Conservation (phyloP, 30 jellyfish, hydroid and myxozoan species). For the Hydractinia symbiolongicarpus region DNA sequence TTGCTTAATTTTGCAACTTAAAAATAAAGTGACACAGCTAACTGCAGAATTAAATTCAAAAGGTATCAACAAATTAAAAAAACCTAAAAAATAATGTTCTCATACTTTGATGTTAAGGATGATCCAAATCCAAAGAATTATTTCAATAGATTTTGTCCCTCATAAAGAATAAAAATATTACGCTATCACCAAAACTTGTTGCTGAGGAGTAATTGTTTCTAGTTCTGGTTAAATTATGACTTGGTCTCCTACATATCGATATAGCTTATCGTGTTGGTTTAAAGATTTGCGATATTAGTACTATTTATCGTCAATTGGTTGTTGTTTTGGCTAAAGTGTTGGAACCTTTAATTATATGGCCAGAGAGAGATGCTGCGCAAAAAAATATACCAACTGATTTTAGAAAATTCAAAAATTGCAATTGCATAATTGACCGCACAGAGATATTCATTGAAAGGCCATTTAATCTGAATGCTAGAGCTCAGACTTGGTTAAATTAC, state of each 20-base stretch:
- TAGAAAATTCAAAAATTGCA: not conserved
- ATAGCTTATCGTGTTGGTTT: not conserved
- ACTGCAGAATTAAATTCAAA: not conserved
- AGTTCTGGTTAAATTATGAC: too few species aligned
- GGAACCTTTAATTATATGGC: not conserved
- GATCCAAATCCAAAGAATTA: not conserved
- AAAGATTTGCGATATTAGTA: not conserved
- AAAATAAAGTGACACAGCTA: not conserved
- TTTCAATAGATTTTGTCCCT: not conserved
- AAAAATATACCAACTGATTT: not conserved
- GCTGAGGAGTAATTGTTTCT: too few species aligned
- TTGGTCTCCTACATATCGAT: not conserved
- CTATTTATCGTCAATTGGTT: not conserved
- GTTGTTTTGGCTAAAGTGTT: conserved; percentile 3
- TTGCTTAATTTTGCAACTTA: not conserved
- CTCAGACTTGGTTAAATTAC: conserved; percentile 6
- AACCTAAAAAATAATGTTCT: not conserved
- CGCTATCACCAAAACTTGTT: too few species aligned
- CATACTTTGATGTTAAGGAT: not conserved
- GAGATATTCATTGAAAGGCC: not conserved
- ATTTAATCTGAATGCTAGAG: conserved; percentile 12
- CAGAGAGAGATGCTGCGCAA: not conserved
- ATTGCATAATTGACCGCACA: conserved; percentile 6
- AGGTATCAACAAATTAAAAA: not conserved
- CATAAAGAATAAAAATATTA: not conserved